Evolutionary conservation across 2,113 vertebrate genomes (phyloP).

Genomic region (Agelaius phoeniceus): DNA sequence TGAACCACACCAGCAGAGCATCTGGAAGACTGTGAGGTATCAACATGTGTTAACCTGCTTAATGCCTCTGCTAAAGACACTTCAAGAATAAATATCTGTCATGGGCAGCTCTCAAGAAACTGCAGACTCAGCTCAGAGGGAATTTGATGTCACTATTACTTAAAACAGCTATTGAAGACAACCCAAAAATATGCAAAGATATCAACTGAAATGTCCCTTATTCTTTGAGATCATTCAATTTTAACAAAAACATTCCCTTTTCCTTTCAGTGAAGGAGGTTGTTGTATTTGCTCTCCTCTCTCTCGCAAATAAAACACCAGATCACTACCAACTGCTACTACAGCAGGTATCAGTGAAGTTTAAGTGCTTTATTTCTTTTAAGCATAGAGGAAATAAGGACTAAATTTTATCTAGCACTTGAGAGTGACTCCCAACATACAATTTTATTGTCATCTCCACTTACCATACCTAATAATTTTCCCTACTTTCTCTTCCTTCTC

Average conservation of each 20-base stretch:
- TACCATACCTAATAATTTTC: not conserved
- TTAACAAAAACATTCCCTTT: not conserved
- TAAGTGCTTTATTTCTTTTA: not conserved
- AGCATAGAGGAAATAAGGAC: not conserved
- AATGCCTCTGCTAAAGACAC: not conserved
- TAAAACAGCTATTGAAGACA: not conserved
- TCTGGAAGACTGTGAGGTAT: not conserved
- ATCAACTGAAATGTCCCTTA: not conserved
- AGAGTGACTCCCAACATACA: not conserved
- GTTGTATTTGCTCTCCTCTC: not conserved
- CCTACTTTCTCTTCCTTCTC: not conserved
- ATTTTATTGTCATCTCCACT: not conserved
- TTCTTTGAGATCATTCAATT: not conserved
- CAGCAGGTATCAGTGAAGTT: not conserved
- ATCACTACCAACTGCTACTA: not conserved
- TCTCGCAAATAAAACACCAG: not conserved
- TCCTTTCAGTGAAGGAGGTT: not conserved
- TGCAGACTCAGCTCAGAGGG: not conserved
- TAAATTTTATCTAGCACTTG: not conserved
- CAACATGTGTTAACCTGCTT: not conserved
- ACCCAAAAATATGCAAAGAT: not conserved
- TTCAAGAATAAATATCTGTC: not conserved
- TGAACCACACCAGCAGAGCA: not conserved
- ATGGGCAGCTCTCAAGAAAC: not conserved
- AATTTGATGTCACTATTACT: not conserved